Percentiles rank a stretch among this genome's conserved stretches.
Evolutionary conservation across 1,140 invertebrate species (phyloP).

Genomic region (Heliconius nattereri): DNA sequence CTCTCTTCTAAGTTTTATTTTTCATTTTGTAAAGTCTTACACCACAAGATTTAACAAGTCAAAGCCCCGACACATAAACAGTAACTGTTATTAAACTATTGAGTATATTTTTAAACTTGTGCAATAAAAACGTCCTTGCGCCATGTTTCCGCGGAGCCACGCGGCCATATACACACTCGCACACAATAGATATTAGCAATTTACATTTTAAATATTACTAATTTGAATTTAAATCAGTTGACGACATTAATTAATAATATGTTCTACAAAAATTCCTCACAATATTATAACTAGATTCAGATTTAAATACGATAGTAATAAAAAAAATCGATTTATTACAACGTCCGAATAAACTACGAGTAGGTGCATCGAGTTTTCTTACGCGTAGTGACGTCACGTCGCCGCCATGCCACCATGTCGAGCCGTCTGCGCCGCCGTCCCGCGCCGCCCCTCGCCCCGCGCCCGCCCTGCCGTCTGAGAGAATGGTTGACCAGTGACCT

Average conservation of each 20-base stretch:
- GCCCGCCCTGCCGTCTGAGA: constrained; percentile 68
- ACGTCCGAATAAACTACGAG: neutral
- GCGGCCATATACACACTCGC: neutral
- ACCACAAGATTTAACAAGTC: neutral
- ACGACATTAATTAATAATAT: neutral
- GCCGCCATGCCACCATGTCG: constrained; percentile 58
- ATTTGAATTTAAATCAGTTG: constrained; percentile 24
- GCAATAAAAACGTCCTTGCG: constrained; percentile 12
- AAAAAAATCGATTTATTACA: constrained; percentile 4
- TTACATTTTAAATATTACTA: constrained; percentile 29
- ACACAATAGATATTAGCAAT: constrained; percentile 17
- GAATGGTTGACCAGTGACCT: constrained; percentile 78
- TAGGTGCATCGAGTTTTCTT: constrained; percentile 56
- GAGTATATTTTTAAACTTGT: neutral
- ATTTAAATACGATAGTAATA: neutral
- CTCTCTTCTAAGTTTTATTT: neutral
- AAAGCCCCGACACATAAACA: neutral
- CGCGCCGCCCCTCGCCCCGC: constrained; percentile 53
- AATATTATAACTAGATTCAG: neutral
- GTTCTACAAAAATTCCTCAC: neutral
- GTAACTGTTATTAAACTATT: constrained; percentile 1
- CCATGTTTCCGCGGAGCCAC: constrained; percentile 1
- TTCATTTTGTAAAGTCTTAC: neutral
- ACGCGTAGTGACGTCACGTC: constrained; percentile 74
- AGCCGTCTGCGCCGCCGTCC: constrained; percentile 68